Conservation (phyloP, 1,140 invertebrate species). For the Drosophila eugracilis region DNA sequence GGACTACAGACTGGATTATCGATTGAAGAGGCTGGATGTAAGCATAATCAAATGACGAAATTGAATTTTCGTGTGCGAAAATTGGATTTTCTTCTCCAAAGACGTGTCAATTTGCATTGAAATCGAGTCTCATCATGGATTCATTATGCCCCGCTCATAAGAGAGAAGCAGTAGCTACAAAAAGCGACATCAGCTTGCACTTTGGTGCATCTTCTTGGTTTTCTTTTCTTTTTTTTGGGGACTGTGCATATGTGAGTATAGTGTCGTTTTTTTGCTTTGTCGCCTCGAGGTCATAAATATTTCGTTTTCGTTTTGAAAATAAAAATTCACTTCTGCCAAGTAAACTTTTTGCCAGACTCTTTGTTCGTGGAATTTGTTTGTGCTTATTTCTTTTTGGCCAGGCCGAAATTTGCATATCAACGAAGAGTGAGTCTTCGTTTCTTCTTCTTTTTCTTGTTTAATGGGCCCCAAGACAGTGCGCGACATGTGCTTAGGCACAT, state of each 20-base stretch:
- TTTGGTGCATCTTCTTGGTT: slow-evolving; percentile 31
- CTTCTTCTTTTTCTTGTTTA: background rate
- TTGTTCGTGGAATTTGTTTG: slow-evolving; percentile 27
- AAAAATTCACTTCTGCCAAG: slow-evolving; percentile 50
- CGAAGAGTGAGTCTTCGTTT: slow-evolving; percentile 37
- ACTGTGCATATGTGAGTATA: slow-evolving; percentile 3
- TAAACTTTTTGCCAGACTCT: slow-evolving; percentile 33
- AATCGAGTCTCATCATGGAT: slow-evolving; percentile 9
- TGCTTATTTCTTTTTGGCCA: slow-evolving; percentile 18
- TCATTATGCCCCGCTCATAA: background rate
- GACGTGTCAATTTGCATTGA: slow-evolving; percentile 10
- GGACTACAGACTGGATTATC: too few species aligned
- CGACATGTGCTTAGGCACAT: slow-evolving; percentile 23
- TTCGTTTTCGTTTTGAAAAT: slow-evolving; percentile 63
- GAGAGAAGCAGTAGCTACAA: slow-evolving; percentile 15
- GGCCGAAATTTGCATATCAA: slow-evolving; percentile 69
- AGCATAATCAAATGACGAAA: too few species aligned
- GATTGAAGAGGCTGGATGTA: too few species aligned
- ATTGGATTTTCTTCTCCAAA: background rate
- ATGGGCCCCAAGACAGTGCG: slow-evolving; percentile 40
- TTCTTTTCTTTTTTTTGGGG: slow-evolving; percentile 25
- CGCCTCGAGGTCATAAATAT: slow-evolving; percentile 74
- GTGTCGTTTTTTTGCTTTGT: slow-evolving; percentile 55
- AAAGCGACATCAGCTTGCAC: slow-evolving; percentile 30
- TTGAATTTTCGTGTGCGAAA: background rate